Conservation (phyloP, 2,888 invertebrate genomes). For the Thymelicus acteon region DNA sequence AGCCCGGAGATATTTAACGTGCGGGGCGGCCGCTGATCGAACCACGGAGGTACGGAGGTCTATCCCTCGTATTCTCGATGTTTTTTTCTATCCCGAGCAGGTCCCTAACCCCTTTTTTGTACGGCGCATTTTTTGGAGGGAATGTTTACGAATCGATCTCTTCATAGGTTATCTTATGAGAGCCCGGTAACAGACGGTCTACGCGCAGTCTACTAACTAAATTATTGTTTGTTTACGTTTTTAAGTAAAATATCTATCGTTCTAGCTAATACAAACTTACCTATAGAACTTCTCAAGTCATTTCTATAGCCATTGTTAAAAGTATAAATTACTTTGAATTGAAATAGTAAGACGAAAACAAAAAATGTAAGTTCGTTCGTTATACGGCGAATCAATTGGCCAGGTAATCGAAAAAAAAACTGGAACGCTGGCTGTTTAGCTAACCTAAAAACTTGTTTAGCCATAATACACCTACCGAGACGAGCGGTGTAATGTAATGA, state of each 20-base stretch:
- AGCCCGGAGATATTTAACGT: slow-evolving; percentile 67
- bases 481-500: slow-evolving; percentile 45
- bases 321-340: slow-evolving; percentile 12
- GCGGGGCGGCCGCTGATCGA: slow-evolving; percentile 75
- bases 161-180: slow-evolving; percentile 67
- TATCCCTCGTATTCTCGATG: slow-evolving; percentile 77
- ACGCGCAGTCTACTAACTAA: slow-evolving; percentile 27
- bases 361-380: slow-evolving; percentile 16
- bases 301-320: background rate
- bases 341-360: slow-evolving; percentile 1
- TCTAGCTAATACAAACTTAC: background rate
- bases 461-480: slow-evolving; percentile 38
- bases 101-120: slow-evolving; percentile 80
- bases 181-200: slow-evolving; percentile 53
- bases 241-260: background rate
- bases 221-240: slow-evolving; percentile 22
- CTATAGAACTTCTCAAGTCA: background rate
- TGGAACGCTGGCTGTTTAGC: slow-evolving; percentile 59
- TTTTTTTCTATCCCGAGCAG: slow-evolving; percentile 70
- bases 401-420: slow-evolving; percentile 55
- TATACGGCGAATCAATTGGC: slow-evolving; percentile 41
- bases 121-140: slow-evolving; percentile 74
- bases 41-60: slow-evolving; percentile 80
- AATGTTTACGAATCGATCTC: slow-evolving; percentile 72
- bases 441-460: slow-evolving; percentile 66